Base-by-base conservation (phyloP, 2,888 invertebrate species). In the Pseudoips prasinana region DNA sequence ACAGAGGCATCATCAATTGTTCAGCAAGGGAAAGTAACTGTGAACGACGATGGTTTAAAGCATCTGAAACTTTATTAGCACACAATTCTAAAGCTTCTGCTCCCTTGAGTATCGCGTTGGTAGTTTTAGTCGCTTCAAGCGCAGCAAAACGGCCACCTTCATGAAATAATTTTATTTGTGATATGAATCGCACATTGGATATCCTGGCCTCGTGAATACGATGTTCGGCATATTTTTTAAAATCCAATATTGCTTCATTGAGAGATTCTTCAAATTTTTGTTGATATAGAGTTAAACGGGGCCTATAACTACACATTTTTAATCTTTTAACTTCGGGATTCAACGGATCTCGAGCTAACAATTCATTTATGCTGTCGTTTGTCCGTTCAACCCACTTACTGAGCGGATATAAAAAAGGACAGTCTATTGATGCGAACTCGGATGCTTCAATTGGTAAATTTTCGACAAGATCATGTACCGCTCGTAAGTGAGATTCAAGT, bases 121-220 rank as follows among this genome's bases (percentile, higher is more conserved):
- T 60, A 0, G 73, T 48, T 42, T 56, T 75, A 1, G 51, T 36
- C 1, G 79, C 81, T 56, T 87, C 86, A 1, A 46, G 32, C 1
- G 71, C 57, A 1, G 79, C 60, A 43, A 74, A 85, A 0, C 50
- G 48, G 3, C 86, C 85, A 17, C 76, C 78, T 58, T 85, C 79
- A 36, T 41, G 49, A 8, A 76, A 75, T 39, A 85, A 43, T 29
- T 61, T 70, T 1, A 86, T 51, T 20, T 71, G 57, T 3, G 72
- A 58, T 39, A 81, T 49, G 29, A 77, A 79, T 6, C 72, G 61
- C n/a, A 79, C 58, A 42, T 82, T 85, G 0, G 83, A 69, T 20
- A 82, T 69, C n/a, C 83, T 67, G 6, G 64, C 81, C 22, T 70
- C 68, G 44, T 86, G 85, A 26, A 83, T 45, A n/a, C 67, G 56